These are phyloP conservation scores for Porites lobata DNA, from an alignment of 92 coral and sea anemone species.

Conservation along the genomic window DNA sequence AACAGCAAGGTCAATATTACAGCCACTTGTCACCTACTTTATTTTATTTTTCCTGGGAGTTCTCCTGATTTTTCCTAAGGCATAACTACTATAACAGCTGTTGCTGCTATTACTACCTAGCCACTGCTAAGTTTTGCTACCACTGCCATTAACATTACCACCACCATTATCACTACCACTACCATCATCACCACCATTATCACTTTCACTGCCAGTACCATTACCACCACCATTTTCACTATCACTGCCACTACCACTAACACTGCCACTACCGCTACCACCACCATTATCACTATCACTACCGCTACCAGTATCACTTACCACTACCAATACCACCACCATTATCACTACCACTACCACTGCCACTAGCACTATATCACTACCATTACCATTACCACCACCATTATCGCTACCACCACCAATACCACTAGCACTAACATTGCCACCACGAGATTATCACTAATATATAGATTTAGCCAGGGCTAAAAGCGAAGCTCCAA, in stretches of 20 bases:
- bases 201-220: background rate
- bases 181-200: background rate
- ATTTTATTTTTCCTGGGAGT: too few relatives aligned
- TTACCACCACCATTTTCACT: background rate
- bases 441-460: too few relatives aligned
- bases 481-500: too few relatives aligned
- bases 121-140: too few relatives aligned
- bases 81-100: too few relatives aligned
- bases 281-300: background rate
- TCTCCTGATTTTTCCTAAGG: too few relatives aligned
- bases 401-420: background rate
- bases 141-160: too few relatives aligned
- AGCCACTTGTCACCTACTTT: too few relatives aligned
- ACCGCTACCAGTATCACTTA: background rate
- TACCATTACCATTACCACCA: background rate
- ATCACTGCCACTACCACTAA: background rate
- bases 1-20: too few relatives aligned
- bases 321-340: background rate
- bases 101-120: too few relatives aligned
- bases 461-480: too few relatives aligned
- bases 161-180: too few relatives aligned
- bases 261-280: background rate
- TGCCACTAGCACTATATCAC: background rate
- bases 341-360: background rate
- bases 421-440: background rate